phyloP scores from a whole-genome alignment of 2,888 invertebrate genomes.

The Cryptocheilus praepositus region DNA sequence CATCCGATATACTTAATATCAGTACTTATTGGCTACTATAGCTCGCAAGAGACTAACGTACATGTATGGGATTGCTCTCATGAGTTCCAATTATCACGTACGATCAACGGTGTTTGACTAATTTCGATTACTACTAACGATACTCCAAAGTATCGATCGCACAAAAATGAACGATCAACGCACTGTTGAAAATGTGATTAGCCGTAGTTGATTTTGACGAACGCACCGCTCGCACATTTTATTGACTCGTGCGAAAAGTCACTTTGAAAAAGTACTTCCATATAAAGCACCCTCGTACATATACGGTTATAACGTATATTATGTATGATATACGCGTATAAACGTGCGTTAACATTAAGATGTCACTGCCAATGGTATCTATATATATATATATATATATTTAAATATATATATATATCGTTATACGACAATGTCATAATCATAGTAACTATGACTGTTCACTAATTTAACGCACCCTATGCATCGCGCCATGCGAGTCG shows the following conservation, averaged over 20 bases:
- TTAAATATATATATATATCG: constrained; percentile 32
- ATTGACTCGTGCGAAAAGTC: neutral
- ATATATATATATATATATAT: neutral
- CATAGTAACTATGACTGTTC: constrained; percentile 36
- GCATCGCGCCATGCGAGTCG: constrained; percentile 26
- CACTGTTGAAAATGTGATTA: no score
- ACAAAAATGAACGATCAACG: neutral
- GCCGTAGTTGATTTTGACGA: no score
- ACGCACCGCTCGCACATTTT: no score
- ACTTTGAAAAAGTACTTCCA: neutral
- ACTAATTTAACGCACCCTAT: constrained; percentile 39
- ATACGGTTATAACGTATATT: constrained; percentile 17
- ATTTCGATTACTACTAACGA: neutral
- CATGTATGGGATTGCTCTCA: constrained; percentile 21
- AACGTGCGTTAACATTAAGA: constrained; percentile 44
- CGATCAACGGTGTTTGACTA: neutral
- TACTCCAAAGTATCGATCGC: neutral
- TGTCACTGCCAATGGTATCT: constrained; percentile 52
- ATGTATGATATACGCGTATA: constrained; percentile 51
- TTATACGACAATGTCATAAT: constrained; percentile 35
- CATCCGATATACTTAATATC: constrained; percentile 18
- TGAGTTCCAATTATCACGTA: neutral
- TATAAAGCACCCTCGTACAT: constrained; percentile 9
- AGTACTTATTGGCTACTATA: constrained; percentile 18
- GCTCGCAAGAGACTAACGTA: constrained; percentile 12